Evolutionary conservation across 2,888 invertebrate genomes (phyloP).

Genomic region (Macrostomum cliftonense): DNA sequence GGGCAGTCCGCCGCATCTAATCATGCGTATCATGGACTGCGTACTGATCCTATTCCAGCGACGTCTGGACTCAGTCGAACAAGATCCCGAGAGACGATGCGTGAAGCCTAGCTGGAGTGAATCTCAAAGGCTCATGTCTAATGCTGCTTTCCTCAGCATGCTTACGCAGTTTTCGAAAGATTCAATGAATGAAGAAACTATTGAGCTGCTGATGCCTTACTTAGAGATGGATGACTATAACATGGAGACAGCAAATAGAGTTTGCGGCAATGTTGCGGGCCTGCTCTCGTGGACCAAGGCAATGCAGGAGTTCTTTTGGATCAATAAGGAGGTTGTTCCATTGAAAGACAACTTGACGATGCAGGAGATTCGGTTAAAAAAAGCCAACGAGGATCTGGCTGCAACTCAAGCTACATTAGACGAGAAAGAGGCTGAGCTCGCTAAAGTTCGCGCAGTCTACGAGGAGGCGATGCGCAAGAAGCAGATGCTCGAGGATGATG

Average conservation of each 20-base stretch:
- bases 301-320: constrained; percentile 35
- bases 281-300: constrained; percentile 36
- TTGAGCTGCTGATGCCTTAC: constrained; percentile 35
- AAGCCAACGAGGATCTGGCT: constrained; percentile 32
- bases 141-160: constrained; percentile 39
- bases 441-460: constrained; percentile 30
- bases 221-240: constrained; percentile 34
- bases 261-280: constrained; percentile 39
- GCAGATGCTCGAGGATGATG: constrained; percentile 18
- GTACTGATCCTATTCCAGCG: constrained; percentile 34
- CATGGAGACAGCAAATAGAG: constrained; percentile 30
- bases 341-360: constrained; percentile 39
- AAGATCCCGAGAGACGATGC: constrained; percentile 28
- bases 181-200: constrained; percentile 36
- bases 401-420: constrained; percentile 34
- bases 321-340: constrained; percentile 38
- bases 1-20: constrained; percentile 37
- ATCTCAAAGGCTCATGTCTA: constrained; percentile 34
- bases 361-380: constrained; percentile 40
- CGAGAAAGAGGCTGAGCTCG: constrained; percentile 33
- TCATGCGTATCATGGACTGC: constrained; percentile 38
- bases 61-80: constrained; percentile 20
- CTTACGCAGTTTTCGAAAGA: constrained; percentile 66
- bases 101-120: constrained; percentile 35
- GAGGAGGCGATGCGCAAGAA: constrained; percentile 18